Evolutionary conservation across 2,797 vertebrate species (phyloP).

Genomic region (Notolepis coatsorum): DNA sequence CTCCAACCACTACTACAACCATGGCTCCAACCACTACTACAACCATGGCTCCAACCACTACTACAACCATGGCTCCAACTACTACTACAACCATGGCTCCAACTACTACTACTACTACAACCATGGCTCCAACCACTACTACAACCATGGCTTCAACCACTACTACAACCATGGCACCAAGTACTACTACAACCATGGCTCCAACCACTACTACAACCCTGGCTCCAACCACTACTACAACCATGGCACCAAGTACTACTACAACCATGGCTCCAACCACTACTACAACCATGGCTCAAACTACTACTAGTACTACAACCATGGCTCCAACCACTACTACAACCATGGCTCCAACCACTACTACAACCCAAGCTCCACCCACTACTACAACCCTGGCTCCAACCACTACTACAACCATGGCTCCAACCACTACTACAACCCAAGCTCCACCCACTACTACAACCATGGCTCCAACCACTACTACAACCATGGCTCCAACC

Average conservation of each 20-base stretch:
- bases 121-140: not conserved
- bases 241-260: not conserved
- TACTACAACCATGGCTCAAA: fast-evolving
- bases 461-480: too few species aligned
- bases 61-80: not conserved
- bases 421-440: too few species aligned
- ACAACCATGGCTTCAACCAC: fast-evolving
- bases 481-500: too few species aligned
- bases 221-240: not conserved
- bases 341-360: too few species aligned
- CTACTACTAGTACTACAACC: not conserved
- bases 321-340: not conserved
- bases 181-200: not conserved
- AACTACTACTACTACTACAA: fast-evolving
- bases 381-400: too few species aligned
- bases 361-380: too few species aligned
- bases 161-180: not conserved
- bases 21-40: not conserved
- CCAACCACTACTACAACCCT: not conserved
- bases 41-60: too few species aligned
- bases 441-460: too few species aligned
- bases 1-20: too few species aligned
- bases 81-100: fast-evolving
- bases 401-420: too few species aligned
- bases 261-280: not conserved